These are phyloP conservation scores for Tetragonula carbonaria DNA, from an alignment of 2,888 invertebrate genomes.

Conservation along the genomic window DNA sequence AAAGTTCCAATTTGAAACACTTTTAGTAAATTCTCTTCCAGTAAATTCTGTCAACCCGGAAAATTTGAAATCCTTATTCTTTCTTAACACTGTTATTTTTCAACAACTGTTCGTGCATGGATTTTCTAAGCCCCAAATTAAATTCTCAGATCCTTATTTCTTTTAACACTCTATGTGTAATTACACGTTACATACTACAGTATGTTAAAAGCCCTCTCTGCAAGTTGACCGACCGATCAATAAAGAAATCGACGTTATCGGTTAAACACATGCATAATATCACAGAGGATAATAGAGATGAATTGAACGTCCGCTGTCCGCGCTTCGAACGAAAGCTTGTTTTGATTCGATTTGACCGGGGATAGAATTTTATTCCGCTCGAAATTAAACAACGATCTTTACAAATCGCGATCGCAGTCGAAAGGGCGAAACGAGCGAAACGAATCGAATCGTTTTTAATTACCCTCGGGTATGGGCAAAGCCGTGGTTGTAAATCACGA, in stretches of 20 bases:
- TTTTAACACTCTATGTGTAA: background rate
- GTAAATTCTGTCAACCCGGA: background rate
- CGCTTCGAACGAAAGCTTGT: background rate
- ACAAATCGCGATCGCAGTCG: slow-evolving; percentile 1
- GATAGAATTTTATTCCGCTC: background rate
- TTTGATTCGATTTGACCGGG: background rate
- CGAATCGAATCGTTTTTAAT: background rate
- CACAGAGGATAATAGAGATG: background rate
- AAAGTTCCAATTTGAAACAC: background rate
- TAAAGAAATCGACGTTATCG: slow-evolving; percentile 9
- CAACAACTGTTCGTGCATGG: background rate
- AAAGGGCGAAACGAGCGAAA: background rate
- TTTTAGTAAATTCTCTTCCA: background rate
- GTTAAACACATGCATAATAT: background rate
- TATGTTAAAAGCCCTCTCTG: background rate
- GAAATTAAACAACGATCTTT: slow-evolving; percentile 13
- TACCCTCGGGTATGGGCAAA: no score
- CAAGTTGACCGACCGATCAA: background rate
- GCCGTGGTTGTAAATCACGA: slow-evolving; percentile 1
- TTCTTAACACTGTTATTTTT: background rate
- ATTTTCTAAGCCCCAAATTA: background rate
- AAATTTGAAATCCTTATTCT: background rate
- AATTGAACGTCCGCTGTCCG: background rate
- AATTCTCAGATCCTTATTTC: background rate
- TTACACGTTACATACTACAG: background rate